A percentile compares a stretch with the other conserved stretches of the same genome.
phyloP scores from a whole-genome alignment of 2,888 invertebrate genomes.

The Adineta ricciae region DNA sequence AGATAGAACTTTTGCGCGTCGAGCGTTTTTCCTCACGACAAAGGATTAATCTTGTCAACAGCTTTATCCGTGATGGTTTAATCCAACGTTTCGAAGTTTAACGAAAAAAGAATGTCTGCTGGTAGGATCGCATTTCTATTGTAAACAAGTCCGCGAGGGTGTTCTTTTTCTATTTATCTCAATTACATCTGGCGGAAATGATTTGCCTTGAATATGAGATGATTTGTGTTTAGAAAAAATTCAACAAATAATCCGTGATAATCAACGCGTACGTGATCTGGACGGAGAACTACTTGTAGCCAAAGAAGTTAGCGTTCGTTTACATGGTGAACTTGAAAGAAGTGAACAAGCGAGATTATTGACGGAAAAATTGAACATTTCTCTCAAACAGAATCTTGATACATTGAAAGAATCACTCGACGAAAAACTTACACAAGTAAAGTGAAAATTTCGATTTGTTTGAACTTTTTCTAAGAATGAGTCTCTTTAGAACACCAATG shows the following conservation, averaged over 20 bases:
- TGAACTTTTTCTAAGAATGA: not conserved
- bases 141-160: no score
- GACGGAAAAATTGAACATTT: slow-evolving; percentile 28
- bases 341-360: slow-evolving; percentile 25
- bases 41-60: no score
- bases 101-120: no score
- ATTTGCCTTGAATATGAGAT: not conserved
- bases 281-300: slow-evolving; percentile 72
- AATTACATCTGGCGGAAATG: not conserved
- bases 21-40: no score
- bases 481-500: not conserved
- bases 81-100: no score
- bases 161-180: not conserved
- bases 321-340: slow-evolving; percentile 50
- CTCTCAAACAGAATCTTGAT: slow-evolving; percentile 30
- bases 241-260: slow-evolving; percentile 24
- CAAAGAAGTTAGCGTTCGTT: slow-evolving; percentile 56
- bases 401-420: slow-evolving; percentile 31
- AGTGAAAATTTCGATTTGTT: no score
- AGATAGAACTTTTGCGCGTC: no score
- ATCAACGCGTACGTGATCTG: slow-evolving; percentile 59
- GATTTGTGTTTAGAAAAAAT: slow-evolving; percentile 39
- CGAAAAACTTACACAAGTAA: not conserved
- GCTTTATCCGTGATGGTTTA: no score
- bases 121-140: no score